These are phyloP conservation scores for Enteromius unitaeniatus DNA, from an alignment of 2,797 vertebrate species.

Conservation along the genomic window DNA sequence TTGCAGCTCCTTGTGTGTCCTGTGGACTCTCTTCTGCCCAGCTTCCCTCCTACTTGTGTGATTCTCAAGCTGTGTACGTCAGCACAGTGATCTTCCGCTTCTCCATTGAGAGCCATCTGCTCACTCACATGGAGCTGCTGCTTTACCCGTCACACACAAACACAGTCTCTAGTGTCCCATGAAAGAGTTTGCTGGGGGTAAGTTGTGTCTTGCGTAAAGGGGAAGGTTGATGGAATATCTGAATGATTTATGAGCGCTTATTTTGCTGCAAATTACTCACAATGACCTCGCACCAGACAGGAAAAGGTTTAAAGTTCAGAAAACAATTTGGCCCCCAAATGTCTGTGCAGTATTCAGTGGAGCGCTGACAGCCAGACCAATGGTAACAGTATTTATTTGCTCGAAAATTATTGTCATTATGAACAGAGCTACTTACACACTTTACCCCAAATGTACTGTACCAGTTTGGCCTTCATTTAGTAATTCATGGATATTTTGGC, in stretches of 20 bases:
- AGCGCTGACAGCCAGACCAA: background rate
- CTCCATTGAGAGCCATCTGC: constrained; percentile 59
- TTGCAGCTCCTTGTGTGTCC: background rate
- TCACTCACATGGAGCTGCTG: constrained; percentile 29
- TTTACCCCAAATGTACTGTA: background rate
- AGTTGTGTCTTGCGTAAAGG: background rate
- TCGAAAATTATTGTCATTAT: no score
- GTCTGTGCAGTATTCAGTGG: background rate
- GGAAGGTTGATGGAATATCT: background rate
- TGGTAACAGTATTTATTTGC: background rate
- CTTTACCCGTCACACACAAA: constrained; percentile 25
- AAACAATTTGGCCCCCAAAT: background rate
- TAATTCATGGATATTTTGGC: background rate
- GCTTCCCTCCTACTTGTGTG: constrained; percentile 35
- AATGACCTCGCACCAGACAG: background rate
- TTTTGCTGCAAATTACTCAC: background rate
- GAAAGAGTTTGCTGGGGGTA: background rate
- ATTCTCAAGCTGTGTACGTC: constrained; percentile 43
- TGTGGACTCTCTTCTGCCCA: background rate
- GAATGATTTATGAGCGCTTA: background rate
- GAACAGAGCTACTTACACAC: background rate
- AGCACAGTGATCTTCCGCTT: constrained; percentile 51
- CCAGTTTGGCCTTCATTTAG: background rate
- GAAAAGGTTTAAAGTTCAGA: background rate
- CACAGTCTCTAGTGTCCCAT: background rate